Conservation (phyloP, 2,797 vertebrate species). For the Myotis myotis region DNA sequence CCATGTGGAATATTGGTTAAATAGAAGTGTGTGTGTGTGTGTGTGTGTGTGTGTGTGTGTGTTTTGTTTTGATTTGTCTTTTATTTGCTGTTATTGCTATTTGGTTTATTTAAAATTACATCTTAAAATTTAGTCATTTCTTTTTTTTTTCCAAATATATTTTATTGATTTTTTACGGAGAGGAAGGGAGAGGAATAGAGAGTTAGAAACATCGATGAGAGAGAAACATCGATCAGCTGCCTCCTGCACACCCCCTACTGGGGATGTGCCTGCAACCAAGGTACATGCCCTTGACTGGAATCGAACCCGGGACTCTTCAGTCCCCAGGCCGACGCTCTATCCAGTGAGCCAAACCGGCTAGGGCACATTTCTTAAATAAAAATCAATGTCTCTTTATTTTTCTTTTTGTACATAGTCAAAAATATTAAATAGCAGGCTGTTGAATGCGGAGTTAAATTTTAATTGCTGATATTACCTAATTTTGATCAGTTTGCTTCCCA, state of each 20-base stretch:
- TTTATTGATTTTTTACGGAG: too few species aligned
- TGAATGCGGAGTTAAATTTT: conserved; percentile 36
- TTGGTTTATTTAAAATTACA: background rate
- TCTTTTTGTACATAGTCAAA: background rate
- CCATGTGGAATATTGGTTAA: background rate
- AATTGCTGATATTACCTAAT: background rate
- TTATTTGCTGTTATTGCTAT: background rate
- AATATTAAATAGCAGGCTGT: conserved; percentile 19
- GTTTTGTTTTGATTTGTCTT: background rate
- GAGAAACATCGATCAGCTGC: too few species aligned
- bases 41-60: background rate
- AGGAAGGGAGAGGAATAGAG: too few species aligned
- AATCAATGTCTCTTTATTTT: background rate
- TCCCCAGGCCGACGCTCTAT: too few species aligned
- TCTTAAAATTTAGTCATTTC: background rate
- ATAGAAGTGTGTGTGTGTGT: background rate
- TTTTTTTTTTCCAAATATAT: too few species aligned
- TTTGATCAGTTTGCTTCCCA: conserved; percentile 23
- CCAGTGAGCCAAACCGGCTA: too few species aligned
- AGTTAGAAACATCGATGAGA: too few species aligned
- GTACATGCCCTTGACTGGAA: too few species aligned
- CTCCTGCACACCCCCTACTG: too few species aligned
- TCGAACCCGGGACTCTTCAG: too few species aligned
- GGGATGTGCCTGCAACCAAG: too few species aligned
- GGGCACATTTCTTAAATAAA: background rate